Percentiles rank a stretch among this genome's conserved stretches.
Conservation (phyloP, 2,797 vertebrate species). For the Tadarida brasiliensis region DNA sequence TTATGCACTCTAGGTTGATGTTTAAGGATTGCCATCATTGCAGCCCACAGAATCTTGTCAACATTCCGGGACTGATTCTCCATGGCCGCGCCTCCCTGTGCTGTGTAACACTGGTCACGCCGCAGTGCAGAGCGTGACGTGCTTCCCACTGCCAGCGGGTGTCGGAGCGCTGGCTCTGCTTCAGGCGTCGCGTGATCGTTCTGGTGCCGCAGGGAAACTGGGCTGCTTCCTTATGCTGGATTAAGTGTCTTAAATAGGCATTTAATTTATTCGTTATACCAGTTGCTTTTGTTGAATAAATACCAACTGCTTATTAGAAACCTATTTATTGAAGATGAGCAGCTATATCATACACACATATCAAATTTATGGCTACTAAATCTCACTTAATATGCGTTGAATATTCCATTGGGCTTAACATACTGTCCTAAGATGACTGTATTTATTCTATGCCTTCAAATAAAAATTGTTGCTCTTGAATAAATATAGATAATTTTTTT, state of each 20-base stretch:
- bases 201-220: not conserved
- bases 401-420: slow-evolving; percentile 78
- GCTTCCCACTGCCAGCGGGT: not conserved
- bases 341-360: slow-evolving; percentile 67
- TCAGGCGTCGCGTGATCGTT: not conserved
- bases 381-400: slow-evolving; percentile 69
- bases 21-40: slow-evolving; percentile 29
- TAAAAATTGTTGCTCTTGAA: slow-evolving; percentile 76
- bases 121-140: not conserved
- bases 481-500: slow-evolving; percentile 49
- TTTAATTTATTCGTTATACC: slow-evolving; percentile 80
- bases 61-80: slow-evolving; percentile 48
- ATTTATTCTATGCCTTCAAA: slow-evolving; percentile 70
- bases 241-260: slow-evolving; percentile 64
- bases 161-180: not conserved
- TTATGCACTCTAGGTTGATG: not conserved
- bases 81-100: not conserved
- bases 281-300: slow-evolving; percentile 75
- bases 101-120: not conserved
- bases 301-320: slow-evolving; percentile 79
- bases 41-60: slow-evolving; percentile 47
- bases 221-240: slow-evolving; percentile 30
- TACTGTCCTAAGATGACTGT: slow-evolving; percentile 23
- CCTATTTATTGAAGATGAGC: slow-evolving; percentile 78
- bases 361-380: slow-evolving; percentile 79